Conservation (phyloP, 2,113 vertebrate genomes). For the Psophia crepitans region DNA sequence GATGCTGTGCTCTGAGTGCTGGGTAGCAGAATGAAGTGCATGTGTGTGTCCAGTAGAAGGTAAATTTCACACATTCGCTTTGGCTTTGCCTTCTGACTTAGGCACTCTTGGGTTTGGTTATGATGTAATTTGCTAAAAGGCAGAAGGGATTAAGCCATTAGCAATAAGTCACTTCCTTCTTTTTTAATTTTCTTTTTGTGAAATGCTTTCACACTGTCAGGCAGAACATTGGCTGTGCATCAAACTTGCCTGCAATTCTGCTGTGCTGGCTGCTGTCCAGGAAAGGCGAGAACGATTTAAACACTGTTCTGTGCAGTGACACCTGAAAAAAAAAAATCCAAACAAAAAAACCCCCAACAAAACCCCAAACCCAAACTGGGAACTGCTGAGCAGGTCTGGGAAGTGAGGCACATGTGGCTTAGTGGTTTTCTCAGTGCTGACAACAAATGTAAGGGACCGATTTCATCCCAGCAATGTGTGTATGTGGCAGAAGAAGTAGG, state of each 20-base stretch:
- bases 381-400: background rate
- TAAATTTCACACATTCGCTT: background rate
- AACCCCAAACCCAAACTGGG: too few relatives aligned
- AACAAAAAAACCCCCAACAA: too few relatives aligned
- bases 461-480: background rate
- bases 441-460: rapidly evolving
- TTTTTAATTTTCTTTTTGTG: background rate
- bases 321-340: background rate
- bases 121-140: background rate
- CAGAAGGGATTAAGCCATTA: background rate
- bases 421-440: background rate
- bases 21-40: background rate
- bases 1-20: background rate
- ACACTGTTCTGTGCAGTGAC: background rate
- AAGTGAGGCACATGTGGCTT: background rate
- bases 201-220: background rate
- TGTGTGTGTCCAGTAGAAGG: background rate
- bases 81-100: background rate
- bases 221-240: background rate
- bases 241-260: background rate
- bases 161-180: background rate
- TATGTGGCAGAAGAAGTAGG: background rate
- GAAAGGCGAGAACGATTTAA: background rate
- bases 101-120: background rate
- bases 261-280: background rate